Percentiles rank a stretch among this genome's conserved stretches.
phyloP scores from a whole-genome alignment of 2,797 vertebrate genomes.

The Eospalax fontanierii region DNA sequence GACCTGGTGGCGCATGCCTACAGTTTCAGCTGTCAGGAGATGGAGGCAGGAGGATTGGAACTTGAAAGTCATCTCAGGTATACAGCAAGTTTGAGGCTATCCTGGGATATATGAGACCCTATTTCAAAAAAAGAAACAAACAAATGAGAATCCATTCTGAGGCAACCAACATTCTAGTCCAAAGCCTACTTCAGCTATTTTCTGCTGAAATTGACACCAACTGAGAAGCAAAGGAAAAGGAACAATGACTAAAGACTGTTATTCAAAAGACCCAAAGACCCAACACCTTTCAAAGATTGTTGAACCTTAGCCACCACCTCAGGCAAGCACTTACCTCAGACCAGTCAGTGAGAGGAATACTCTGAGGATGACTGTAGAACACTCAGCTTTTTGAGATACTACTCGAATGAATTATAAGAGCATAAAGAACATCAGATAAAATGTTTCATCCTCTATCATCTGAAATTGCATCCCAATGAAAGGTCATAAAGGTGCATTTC shows the following conservation, averaged over 20 bases:
- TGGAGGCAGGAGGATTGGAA: neutral
- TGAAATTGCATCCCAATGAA: too few species aligned
- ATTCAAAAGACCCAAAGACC: too few species aligned
- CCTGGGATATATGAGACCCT: neutral
- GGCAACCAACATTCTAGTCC: neutral
- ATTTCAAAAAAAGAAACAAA: neutral
- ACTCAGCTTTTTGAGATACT: too few species aligned
- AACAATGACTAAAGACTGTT: neutral
- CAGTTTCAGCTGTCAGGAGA: neutral
- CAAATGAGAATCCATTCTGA: neutral
- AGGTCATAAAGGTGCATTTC: too few species aligned
- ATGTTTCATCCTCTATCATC: too few species aligned
- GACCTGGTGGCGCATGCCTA: neutral
- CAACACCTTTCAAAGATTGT: too few species aligned
- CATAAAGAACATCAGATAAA: too few species aligned
- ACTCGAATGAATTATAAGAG: too few species aligned
- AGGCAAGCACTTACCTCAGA: too few species aligned
- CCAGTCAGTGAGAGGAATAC: too few species aligned
- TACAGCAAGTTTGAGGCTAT: neutral
- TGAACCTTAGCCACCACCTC: too few species aligned
- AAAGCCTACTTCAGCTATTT: neutral
- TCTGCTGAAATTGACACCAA: neutral
- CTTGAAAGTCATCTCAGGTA: neutral
- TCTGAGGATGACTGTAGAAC: too few species aligned
- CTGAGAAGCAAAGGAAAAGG: constrained; percentile 11